These are phyloP conservation scores for Phrixothrix hirtus DNA, from an alignment of 2,888 invertebrate genomes.

Conservation along the genomic window DNA sequence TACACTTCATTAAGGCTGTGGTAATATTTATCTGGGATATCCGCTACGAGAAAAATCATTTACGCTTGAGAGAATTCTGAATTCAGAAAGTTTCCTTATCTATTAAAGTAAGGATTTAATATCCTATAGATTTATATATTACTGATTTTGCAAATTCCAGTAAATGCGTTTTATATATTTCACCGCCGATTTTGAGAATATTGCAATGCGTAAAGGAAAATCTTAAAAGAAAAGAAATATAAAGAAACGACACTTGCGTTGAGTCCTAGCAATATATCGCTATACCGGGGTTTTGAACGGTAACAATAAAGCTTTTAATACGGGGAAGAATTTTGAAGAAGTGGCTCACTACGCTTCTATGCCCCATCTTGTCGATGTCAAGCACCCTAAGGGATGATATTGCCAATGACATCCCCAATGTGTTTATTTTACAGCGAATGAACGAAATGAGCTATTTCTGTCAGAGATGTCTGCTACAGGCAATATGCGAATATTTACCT, in stretches of 20 bases:
- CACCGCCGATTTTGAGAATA: no score
- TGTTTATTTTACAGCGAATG: conserved; percentile 31
- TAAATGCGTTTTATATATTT: no score
- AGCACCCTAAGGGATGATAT: conserved; percentile 28
- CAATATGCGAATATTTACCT: conserved; percentile 22
- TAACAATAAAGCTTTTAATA: conserved; percentile 32
- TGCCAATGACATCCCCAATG: conserved; percentile 31
- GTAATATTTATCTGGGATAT: conserved; percentile 3
- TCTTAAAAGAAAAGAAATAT: not conserved
- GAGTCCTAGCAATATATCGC: conserved; percentile 14
- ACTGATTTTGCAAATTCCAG: no score
- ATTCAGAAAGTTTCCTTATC: not conserved
- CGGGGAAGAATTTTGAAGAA: conserved; percentile 27
- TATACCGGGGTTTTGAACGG: conserved; percentile 22
- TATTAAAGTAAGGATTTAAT: not conserved
- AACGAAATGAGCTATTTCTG: conserved; percentile 31
- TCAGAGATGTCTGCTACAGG: conserved; percentile 25
- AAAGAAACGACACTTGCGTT: conserved; percentile 1
- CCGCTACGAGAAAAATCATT: conserved; percentile 4
- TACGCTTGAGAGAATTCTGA: conserved; percentile 1
- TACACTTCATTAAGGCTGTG: not conserved
- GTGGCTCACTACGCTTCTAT: conserved; percentile 27
- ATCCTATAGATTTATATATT: not conserved
- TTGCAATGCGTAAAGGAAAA: no score
- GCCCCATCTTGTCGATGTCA: conserved; percentile 24